These are phyloP conservation scores for Papilio elwesi DNA, from an alignment of 2,888 invertebrate species.

Conservation along the genomic window DNA sequence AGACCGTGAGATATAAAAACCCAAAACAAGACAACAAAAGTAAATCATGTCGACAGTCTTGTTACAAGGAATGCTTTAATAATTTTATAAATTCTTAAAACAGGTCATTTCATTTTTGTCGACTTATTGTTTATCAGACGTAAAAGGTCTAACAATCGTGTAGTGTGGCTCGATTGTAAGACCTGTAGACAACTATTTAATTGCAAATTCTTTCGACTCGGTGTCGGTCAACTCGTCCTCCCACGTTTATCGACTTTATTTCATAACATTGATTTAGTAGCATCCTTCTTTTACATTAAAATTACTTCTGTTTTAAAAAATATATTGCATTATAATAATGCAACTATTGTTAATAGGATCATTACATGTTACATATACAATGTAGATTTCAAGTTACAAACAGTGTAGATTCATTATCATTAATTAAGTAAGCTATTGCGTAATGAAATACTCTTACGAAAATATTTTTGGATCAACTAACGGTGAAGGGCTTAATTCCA, in stretches of 20 bases:
- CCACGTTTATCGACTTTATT: slow-evolving; percentile 41
- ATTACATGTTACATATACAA: too few species aligned
- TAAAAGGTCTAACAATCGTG: slow-evolving; percentile 16
- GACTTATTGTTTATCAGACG: slow-evolving; percentile 7
- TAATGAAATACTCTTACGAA: too few species aligned
- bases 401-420: too few species aligned
- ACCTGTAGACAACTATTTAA: slow-evolving; percentile 21
- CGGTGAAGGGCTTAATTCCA: too few species aligned
- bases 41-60: neutral
- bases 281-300: neutral
- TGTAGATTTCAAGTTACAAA: too few species aligned
- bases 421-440: too few species aligned
- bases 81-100: slow-evolving; percentile 1
- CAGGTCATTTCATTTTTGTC: neutral
- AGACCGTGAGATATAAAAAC: too few species aligned
- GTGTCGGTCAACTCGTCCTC: slow-evolving; percentile 42
- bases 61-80: neutral
- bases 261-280: slow-evolving; percentile 9
- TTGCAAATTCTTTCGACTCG: slow-evolving; percentile 28
- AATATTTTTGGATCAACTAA: too few species aligned
- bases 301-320: too few species aligned
- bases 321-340: too few species aligned
- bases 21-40: neutral
- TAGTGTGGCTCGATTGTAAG: neutral
- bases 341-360: too few species aligned